Evolutionary conservation across 2,888 invertebrate species (phyloP), one percentile per base, ranked within the genome.

Genomic region (Odontomyia ornata): DNA sequence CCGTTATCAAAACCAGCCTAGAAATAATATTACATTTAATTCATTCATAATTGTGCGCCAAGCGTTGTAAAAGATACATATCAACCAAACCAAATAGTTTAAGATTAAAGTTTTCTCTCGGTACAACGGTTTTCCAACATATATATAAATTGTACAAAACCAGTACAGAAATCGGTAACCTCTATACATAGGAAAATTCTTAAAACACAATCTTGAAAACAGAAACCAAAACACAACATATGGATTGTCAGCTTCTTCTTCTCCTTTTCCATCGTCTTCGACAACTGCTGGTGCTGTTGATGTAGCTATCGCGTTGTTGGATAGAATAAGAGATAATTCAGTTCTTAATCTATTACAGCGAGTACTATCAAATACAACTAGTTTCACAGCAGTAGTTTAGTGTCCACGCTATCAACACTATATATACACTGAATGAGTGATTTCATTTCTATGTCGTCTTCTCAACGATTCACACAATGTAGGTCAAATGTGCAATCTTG

Each of bases 401-500:
- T 36, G 36, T 9, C 3, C 9, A 36, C 9, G 36, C 9, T 36
- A 9, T n/a, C 36, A 36, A 9, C 36, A 9, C 36, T 36, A 9
- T 3, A 9, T 36, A 36, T 5, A 36, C 36, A 36, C 36, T 36
- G 36, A 36, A 36, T 36, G 36, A 36, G 36, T 36, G 36, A 36
- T 9, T 36, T 36, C 9, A 9, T 36, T 36, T 36, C 36, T 36
- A 36, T 36, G 36, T 36, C 9, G 36, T 36, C 36, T 36, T 9
- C 9, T 36, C 36, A n/a, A n/a, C 9, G 36, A 36, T 36, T 36
- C 36, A 3, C 9, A 67, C 9, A 30, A 67, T 67, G 57, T 73
- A 28, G 73, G 73, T 36, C 73, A 60, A 72, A 57, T 73, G 73
- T 73, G 73, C 73, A 73, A 36, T 73, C 57, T 71, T 73, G 73